Evolutionary conservation across 2,888 invertebrate species (phyloP).

Genomic region (Myopa testacea): DNA sequence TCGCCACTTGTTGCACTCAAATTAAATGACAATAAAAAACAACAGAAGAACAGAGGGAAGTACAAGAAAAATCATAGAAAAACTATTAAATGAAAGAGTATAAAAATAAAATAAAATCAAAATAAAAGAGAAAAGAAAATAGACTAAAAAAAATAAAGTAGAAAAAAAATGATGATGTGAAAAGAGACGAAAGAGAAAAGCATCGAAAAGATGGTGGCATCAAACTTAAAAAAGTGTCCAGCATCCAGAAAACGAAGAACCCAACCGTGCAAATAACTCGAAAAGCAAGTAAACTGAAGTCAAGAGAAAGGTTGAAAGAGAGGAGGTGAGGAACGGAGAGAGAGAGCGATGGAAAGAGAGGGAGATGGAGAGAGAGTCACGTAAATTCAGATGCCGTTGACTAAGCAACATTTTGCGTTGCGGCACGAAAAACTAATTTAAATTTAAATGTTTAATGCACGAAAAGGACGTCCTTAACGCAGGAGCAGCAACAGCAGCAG

Average conservation of each 20-base stretch:
- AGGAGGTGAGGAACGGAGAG: neutral
- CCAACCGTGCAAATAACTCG: neutral
- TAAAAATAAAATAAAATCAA: no score
- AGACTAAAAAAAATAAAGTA: neutral
- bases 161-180: neutral
- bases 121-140: no score
- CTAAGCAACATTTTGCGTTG: conserved; percentile 22
- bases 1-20: no score
- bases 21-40: no score
- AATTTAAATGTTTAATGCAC: conserved; percentile 45
- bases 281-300: neutral
- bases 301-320: neutral
- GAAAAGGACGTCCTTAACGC: conserved; percentile 28
- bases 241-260: conserved; percentile 10
- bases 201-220: neutral
- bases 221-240: neutral
- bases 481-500: conserved; percentile 1
- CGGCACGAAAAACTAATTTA: conserved; percentile 46
- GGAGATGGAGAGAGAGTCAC: neutral
- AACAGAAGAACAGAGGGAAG: no score
- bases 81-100: no score
- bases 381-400: neutral
- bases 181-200: neutral
- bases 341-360: neutral
- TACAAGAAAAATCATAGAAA: no score